Evolutionary conservation across 2,888 invertebrate species (phyloP).

Genomic region (Neelides folsomi): DNA sequence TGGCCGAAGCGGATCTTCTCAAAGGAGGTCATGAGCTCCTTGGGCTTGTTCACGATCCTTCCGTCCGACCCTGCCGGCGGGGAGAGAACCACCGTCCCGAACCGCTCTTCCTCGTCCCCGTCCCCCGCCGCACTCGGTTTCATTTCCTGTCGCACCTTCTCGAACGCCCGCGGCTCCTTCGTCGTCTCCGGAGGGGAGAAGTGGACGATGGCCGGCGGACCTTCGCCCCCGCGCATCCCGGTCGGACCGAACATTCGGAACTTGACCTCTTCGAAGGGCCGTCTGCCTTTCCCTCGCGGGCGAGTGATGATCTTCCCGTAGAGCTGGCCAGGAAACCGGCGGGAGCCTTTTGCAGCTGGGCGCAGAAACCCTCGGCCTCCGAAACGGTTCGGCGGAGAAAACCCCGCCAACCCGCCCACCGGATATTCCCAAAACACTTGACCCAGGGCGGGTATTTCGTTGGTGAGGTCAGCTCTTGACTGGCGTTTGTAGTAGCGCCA

Average conservation of each 20-base stretch:
- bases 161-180: background rate
- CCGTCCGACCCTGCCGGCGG: constrained; percentile 32
- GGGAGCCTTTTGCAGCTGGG: constrained; percentile 31
- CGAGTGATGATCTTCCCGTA: constrained; percentile 23
- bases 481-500: constrained; percentile 83
- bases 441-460: constrained; percentile 68
- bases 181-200: background rate
- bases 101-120: constrained; percentile 9
- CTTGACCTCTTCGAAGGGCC: constrained; percentile 44
- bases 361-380: constrained; percentile 9
- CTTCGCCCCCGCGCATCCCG: background rate
- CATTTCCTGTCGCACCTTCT: background rate
- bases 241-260: constrained; percentile 28
- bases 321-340: constrained; percentile 4
- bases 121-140: background rate
- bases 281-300: constrained; percentile 16
- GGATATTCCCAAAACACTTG: constrained; percentile 50
- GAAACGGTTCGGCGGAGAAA: constrained; percentile 1
- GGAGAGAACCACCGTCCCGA: constrained; percentile 28
- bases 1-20: constrained; percentile 34
- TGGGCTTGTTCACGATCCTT: constrained; percentile 29
- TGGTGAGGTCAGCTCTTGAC: constrained; percentile 71
- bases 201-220: background rate
- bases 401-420: constrained; percentile 4
- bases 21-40: constrained; percentile 32